These are phyloP conservation scores for Acleris laterana DNA, from an alignment of 2,888 invertebrate species.

Conservation along the genomic window DNA sequence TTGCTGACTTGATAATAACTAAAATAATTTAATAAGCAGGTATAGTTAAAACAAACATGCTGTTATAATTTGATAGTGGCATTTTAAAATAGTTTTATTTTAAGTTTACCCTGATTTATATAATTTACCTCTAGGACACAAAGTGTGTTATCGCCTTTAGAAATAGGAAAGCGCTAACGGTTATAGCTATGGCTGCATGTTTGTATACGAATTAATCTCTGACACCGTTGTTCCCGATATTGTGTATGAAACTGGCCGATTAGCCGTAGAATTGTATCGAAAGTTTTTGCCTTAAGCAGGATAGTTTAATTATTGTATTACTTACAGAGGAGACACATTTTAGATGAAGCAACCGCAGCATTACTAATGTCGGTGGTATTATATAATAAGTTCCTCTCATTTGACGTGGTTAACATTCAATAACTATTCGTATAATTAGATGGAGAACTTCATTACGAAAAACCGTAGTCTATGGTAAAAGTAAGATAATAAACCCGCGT, in stretches of 20 bases:
- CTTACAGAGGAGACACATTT: background rate
- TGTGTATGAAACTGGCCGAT: constrained; percentile 20
- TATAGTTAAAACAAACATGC: no score
- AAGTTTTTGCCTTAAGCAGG: background rate
- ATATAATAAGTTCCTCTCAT: background rate
- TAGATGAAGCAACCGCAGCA: no score
- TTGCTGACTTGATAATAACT: no score
- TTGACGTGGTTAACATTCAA: background rate
- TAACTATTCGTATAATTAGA: background rate
- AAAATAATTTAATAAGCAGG: no score
- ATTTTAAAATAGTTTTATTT: background rate
- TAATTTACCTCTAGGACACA: background rate
- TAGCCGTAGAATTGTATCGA: constrained; percentile 6
- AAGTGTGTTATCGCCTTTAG: constrained; percentile 39
- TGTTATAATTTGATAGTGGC: no score
- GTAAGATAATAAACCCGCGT: constrained; percentile 52
- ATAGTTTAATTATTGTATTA: constrained; percentile 4
- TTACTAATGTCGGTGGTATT: background rate
- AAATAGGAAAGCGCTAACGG: constrained; percentile 55
- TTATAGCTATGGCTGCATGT: constrained; percentile 26
- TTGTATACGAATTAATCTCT: constrained; percentile 21
- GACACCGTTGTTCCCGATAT: constrained; percentile 24
- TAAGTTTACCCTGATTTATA: background rate
- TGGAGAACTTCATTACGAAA: background rate
- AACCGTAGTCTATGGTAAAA: constrained; percentile 48